Evolutionary conservation across 1,140 invertebrate genomes (phyloP), one percentile per base, ranked within the genome.

Genomic region (Bombus affinis): DNA sequence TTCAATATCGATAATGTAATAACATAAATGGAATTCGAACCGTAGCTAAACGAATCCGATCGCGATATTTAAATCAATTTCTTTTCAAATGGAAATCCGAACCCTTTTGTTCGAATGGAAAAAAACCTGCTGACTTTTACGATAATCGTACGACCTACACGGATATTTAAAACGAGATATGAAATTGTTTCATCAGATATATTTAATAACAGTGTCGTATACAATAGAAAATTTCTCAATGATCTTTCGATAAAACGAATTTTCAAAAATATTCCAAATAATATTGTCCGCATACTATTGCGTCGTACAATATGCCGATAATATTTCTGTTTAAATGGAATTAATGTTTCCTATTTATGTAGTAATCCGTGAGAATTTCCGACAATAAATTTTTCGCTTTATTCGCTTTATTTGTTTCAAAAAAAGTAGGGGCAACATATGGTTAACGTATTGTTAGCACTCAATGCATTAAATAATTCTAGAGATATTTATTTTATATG

Each of bases 1-100:
- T 74, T 80, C 57, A 53, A 35, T 32, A 28, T 6, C 44, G 39
- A 79, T 85, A 73, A 42, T 35, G 39, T 57, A n/a, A 83, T 76
- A 53, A 59, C 25, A 35, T 44, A 25, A 76, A 79, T 66, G 57
- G n/a, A 28, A 35, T 44, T 68, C 22, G n/a, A 44, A 47, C 39
- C 39, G n/a, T 44, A 25, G 32, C 39, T 6, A 9, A 77, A n/a
- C 32, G 47, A 35, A 53, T 13, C 32, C 5, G 39, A 44, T 47
- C 3, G 22, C 5, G 25, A 47, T 47, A 74, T 35, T 47, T 42
- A 25, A 74, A 53, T 32, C 18, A 35, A 74, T 15, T 74, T 25
- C 42, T 32, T 32, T 73, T 44, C 8, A 3, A 2, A 32, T 44
- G n/a, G 8, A 73, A 44, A 32, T 32, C 42, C 37, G 28, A 18